A percentile compares a stretch with the other conserved stretches of the same genome.
These are phyloP conservation scores for Pangasianodon hypophthalmus DNA, from an alignment of 2,113 vertebrate genomes.

Conservation along the genomic window DNA sequence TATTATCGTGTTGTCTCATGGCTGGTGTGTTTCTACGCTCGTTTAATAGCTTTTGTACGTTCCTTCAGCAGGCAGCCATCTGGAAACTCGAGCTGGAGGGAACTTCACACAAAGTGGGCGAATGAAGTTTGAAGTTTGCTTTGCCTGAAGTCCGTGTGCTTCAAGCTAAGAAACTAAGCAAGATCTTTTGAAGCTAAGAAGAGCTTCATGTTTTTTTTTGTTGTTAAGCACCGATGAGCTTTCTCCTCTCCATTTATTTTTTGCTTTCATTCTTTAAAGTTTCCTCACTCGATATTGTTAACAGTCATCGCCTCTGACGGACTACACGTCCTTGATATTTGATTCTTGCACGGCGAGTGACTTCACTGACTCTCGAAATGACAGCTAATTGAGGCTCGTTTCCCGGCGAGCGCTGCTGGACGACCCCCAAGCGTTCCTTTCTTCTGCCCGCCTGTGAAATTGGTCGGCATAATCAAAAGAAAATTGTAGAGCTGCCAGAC, in stretches of 20 bases:
- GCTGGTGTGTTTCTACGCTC: constrained; percentile 31
- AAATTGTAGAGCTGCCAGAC: constrained; percentile 75
- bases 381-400: constrained; percentile 70
- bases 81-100: constrained; percentile 36
- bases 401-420: constrained; percentile 70
- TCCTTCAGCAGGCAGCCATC: constrained; percentile 34
- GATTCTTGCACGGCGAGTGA: constrained; percentile 69
- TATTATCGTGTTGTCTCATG: constrained; percentile 43
- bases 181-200: not conserved
- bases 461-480: constrained; percentile 82
- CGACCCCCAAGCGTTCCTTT: constrained; percentile 72
- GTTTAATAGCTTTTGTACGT: constrained; percentile 36
- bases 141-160: not conserved
- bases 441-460: constrained; percentile 66
- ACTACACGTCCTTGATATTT: constrained; percentile 65
- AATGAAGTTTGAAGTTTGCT: constrained; percentile 17
- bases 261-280: constrained; percentile 44
- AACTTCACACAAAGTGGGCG: constrained; percentile 30
- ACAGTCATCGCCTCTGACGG: constrained; percentile 54
- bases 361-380: constrained; percentile 69
- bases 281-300: constrained; percentile 65
- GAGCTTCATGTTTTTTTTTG: not conserved
- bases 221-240: not conserved
- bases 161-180: not conserved
- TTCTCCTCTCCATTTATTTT: not conserved